Evolutionary conservation across 2,797 vertebrate genomes (phyloP), one percentile per base, ranked within the genome.

Genomic region (Gephyroberyx darwinii): DNA sequence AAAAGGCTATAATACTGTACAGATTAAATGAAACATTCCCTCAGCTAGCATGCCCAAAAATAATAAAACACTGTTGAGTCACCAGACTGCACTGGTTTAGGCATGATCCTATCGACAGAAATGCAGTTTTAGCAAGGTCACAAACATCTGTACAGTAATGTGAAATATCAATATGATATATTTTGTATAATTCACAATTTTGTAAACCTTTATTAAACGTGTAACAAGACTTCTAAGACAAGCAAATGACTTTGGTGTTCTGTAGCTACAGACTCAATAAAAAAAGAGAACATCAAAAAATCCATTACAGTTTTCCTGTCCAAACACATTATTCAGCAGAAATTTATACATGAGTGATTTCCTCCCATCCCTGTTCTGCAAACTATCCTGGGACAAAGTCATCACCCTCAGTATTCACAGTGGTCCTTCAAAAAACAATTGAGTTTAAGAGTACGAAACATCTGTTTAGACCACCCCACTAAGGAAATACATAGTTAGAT

Each of bases 131-230:
- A 74, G 75, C 84, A 85, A 89, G 75, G 82, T 82, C 77, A 85
- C 86, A 89, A 85, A 91, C 84, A 88, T 87, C 86, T 91, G 84
- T 89, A 93, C 86, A 92, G 83, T 82, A 81, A 86, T 87, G 87
- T 88, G 84, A 92, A 94, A 94, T 95, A 95, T 95, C 94, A 95
- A 95, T 95, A 93, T 95, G 94, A 95, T 95, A 95, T 95, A 94
- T 90, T 86, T 88, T 84, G 57, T 79, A 73, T 81, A 85, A 92
- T 90, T 93, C 88, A 94, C 91, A 92, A 88, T 82, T 89, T 69
- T 90, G 88, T 91, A 91, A 94, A 93, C 87, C 33, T 87, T 88
- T 81, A 74, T 90, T 90, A 59, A 77, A 85, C 82, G 81, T 65
- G 61, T 80, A 89, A 90, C 78, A 87, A 84, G 78, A 93, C 79